phyloP scores from a whole-genome alignment of 2,113 vertebrate species.

The Cephalopholis sonnerati region DNA sequence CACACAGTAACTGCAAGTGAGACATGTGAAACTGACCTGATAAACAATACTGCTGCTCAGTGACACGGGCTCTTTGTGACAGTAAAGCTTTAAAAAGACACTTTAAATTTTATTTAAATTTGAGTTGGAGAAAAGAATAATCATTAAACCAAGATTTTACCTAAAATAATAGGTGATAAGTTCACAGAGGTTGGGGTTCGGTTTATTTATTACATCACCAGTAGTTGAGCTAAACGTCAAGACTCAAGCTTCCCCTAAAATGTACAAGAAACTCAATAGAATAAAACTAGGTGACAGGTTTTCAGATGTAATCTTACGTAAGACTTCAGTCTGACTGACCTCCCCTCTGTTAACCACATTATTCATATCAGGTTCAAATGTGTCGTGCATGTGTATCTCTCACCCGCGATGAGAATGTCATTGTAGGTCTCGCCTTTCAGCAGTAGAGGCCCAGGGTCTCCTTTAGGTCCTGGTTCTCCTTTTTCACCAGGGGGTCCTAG shows the following conservation, averaged over 20 bases:
- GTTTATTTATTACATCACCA: not conserved
- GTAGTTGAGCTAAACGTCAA: not conserved
- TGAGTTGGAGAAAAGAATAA: not conserved
- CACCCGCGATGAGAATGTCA: conserved; percentile 63
- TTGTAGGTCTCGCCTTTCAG: conserved; percentile 71
- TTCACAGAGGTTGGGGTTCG: not conserved
- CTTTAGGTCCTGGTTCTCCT: conserved; percentile 64
- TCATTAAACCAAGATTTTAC: not conserved
- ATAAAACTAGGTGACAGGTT: not conserved
- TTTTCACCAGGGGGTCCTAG: conserved; percentile 57
- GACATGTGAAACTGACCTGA: not conserved
- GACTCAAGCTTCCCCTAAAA: not conserved
- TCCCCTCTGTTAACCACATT: not conserved
- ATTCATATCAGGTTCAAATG: conserved; percentile 7
- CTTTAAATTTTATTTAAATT: not conserved
- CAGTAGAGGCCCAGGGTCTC: conserved; percentile 73
- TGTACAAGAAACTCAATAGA: not conserved
- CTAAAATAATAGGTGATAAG: not conserved
- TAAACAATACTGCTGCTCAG: not conserved
- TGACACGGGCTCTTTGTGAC: not conserved
- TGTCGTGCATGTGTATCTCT: conserved; percentile 1
- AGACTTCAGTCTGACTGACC: not conserved
- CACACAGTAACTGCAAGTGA: conserved; percentile 23
- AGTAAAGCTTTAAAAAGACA: not conserved
- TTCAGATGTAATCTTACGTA: not conserved